phyloP scores from a whole-genome alignment of 2,888 invertebrate species.

The Tenthredo mesomela region DNA sequence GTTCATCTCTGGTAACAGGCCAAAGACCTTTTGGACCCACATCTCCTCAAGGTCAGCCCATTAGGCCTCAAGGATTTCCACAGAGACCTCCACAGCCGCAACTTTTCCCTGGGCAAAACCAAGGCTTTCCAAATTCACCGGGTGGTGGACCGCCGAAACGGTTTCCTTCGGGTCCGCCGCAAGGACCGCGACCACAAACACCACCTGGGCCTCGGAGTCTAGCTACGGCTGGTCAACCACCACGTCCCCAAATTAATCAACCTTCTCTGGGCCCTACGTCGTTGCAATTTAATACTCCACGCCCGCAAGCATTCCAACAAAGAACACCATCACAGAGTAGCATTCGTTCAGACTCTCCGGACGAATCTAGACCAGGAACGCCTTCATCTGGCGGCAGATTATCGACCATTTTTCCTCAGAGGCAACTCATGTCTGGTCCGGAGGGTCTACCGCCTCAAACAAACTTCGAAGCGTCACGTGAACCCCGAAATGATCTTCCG shows the following conservation, averaged over 20 bases:
- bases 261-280: conserved; percentile 14
- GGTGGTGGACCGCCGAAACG: conserved; percentile 37
- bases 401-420: conserved; percentile 40
- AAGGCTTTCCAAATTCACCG: conserved; percentile 37
- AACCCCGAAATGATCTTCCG: conserved; percentile 40
- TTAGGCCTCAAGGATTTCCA: conserved; percentile 55
- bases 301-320: conserved; percentile 32
- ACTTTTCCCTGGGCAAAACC: conserved; percentile 39
- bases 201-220: conserved; percentile 47
- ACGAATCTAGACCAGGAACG: conserved; percentile 45
- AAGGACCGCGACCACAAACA: conserved; percentile 28
- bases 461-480: conserved; percentile 34
- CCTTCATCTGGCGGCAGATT: conserved; percentile 34
- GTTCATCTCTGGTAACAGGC: conserved; percentile 79
- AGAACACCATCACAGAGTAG: conserved; percentile 44
- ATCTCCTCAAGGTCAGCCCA: conserved; percentile 64
- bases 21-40: conserved; percentile 73
- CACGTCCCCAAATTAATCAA: conserved; percentile 29
- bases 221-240: conserved; percentile 22
- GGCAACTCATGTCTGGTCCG: conserved; percentile 48
- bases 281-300: conserved; percentile 7
- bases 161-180: conserved; percentile 39
- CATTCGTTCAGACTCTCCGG: conserved; percentile 33
- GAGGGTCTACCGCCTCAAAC: conserved; percentile 44
- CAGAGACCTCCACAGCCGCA: conserved; percentile 41